Base-by-base conservation (phyloP, 2,888 invertebrate species). In the Clitarchus hookeri region DNA sequence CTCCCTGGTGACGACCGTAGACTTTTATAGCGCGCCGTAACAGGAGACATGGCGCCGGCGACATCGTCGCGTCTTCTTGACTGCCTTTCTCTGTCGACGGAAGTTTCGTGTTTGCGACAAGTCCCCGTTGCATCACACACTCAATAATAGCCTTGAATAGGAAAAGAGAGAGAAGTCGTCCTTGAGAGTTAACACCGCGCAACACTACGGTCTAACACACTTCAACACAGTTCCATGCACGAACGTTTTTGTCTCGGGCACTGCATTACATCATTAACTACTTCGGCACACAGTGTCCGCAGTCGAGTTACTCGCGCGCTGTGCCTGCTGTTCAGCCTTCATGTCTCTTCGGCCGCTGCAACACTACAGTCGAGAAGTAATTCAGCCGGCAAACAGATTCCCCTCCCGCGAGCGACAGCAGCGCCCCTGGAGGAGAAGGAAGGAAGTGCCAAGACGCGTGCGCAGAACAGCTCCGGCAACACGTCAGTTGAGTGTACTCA, bases 371-470 rank as follows among this genome's bases (percentile, higher is more conserved):
- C 84, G 53, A 25, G 25, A 19, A 25, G 23, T 36, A 8, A 23
- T 8, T 65, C 65, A 19, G 23, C 65, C 0, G 19, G 65, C 19
- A 19, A 19, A 23, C 65, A 65, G 23, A 19, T 65, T 19, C 65
- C 65, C 65, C 65, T n/a, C 65, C 65, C 65, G 84, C 19, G 9
- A 53, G n/a, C 77, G 27, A 79, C 79, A 84, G 23, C 83, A 86
- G 86, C 83, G 84, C 80, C 82, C 80, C 83, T 65, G 78, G 77
- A 84, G 77, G 83, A 79, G 82, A 54, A 79, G 44, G 54, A 83
- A 77, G n/a, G 19, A 82, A 36, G 44, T 85, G 77, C 65, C 79
- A 85, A 54, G 36, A 83, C 84, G 86, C 77, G 65, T 85, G 83
- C 83, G 65, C 54, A 86, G 83, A 84, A 54, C 79, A 77, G 65